Evolutionary conservation across 2,888 invertebrate species (phyloP), one percentile per base, ranked within the genome.

Genomic region (Acleris literana): DNA sequence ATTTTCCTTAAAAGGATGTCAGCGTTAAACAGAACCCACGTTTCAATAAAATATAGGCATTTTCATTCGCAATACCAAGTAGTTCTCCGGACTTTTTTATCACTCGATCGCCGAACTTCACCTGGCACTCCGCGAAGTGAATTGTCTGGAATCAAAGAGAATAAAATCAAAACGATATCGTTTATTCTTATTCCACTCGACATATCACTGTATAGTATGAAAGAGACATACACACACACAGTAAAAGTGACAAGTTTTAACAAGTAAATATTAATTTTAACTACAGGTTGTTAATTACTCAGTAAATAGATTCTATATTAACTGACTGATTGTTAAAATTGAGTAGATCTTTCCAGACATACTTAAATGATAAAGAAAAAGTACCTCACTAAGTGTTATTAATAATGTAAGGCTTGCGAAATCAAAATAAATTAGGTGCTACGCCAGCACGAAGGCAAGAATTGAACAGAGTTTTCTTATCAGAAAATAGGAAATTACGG

Each of bases 21-120:
- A 66, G 53, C 46, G 33, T 33, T 53, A 57, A 61, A 66, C 56
- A 52, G 56, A 46, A 66, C 57, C 52, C 62, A 48, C 52, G 48
- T 62, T 62, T 62, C 61, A 57, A 62, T 58, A 33, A 59, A 65
- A 57, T 62, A 60, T 54, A 64, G 61, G 49, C 64, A 67, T 64
- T 60, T 71, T 92, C 88, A 92, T 82, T 93, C 92, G 72, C 92
- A 92, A 72, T 93, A 93, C 93, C 93, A 93, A 17, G 93, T 93
- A 0, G 93, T 93, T 78, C 92, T 82, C 69, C 91, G 80, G 48
- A 80, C 72, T 77, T 83, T 86, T 77, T 85, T 92, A 59, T 92
- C 92, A 25, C 82, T 77, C 13, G 77, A 74, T 39, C 92, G 79
- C 63, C 88, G 84, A 59, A 91, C 90, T 76, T 93, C 93, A 25